Percentiles rank a stretch among this genome's conserved stretches.
Evolutionary conservation across 2,888 invertebrate genomes (phyloP).

Genomic region (Globia sparganii): DNA sequence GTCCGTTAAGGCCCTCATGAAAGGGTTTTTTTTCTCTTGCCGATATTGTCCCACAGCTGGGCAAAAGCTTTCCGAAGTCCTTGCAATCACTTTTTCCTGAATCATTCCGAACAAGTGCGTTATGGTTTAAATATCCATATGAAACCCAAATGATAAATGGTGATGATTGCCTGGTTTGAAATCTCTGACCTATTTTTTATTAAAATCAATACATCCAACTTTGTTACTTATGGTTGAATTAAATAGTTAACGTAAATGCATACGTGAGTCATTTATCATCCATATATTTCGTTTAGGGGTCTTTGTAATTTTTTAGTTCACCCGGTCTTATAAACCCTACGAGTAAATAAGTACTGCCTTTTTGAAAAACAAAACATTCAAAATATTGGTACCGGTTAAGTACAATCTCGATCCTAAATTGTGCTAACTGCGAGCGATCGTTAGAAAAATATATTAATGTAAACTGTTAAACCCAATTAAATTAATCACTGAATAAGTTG

Average conservation of each 20-base stretch:
- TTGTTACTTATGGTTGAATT: slow-evolving; percentile 5
- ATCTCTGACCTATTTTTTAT: slow-evolving; percentile 43
- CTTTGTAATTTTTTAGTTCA: neutral
- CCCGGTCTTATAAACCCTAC: neutral
- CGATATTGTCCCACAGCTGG: neutral
- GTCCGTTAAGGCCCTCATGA: neutral
- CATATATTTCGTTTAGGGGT: neutral
- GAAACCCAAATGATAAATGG: slow-evolving; percentile 19
- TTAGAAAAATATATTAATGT: neutral
- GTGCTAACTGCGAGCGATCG: neutral
- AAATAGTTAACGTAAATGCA: slow-evolving; percentile 3
- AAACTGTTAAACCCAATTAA: neutral
- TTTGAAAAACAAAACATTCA: neutral
- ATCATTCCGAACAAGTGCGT: slow-evolving; percentile 1
- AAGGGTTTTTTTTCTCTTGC: slow-evolving; percentile 10
- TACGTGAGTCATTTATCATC: neutral
- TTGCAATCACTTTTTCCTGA: no score
- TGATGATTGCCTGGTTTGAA: slow-evolving; percentile 21
- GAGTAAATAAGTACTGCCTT: neutral
- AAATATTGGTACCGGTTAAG: neutral
- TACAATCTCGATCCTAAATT: neutral
- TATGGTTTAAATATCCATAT: slow-evolving; percentile 5
- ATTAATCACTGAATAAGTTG: neutral
- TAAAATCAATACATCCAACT: slow-evolving; percentile 38
- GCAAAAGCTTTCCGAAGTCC: neutral